Evolutionary conservation across 2,888 invertebrate species (phyloP).

Genomic region (Carterocephalus palaemon): DNA sequence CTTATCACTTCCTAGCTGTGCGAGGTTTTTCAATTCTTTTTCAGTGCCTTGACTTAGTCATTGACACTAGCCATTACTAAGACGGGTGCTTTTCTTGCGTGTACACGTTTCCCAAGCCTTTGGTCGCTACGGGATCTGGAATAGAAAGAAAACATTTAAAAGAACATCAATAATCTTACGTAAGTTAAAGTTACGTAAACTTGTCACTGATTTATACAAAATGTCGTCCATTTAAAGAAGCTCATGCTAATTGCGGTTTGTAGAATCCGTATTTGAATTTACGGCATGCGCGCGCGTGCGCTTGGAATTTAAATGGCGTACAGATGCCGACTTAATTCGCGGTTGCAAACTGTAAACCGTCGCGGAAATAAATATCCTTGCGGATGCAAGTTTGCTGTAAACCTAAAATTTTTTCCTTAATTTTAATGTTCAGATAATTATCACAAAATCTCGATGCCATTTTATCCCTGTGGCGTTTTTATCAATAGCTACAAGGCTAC

Average conservation of each 20-base stretch:
- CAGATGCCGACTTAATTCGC: constrained; percentile 55
- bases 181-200: constrained; percentile 38
- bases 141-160: constrained; percentile 41
- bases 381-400: not conserved
- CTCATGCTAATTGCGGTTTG: constrained; percentile 70
- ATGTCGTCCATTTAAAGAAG: constrained; percentile 43
- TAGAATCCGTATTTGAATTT: constrained; percentile 63
- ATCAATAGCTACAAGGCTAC: too few species aligned
- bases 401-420: too few species aligned
- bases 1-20: constrained; percentile 40
- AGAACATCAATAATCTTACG: constrained; percentile 9
- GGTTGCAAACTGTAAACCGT: constrained; percentile 39
- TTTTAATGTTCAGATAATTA: too few species aligned
- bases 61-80: constrained; percentile 37
- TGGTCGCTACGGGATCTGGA: constrained; percentile 58
- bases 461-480: too few species aligned
- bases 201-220: constrained; percentile 41
- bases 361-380: constrained; percentile 46
- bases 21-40: constrained; percentile 61
- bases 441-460: too few species aligned
- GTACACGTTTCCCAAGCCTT: constrained; percentile 70
- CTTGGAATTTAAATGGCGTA: constrained; percentile 54
- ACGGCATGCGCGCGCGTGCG: constrained; percentile 53
- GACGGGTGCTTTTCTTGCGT: constrained; percentile 70
- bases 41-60: constrained; percentile 41